A percentile compares a stretch with the other conserved stretches of the same genome.
phyloP scores from a whole-genome alignment of 2,888 invertebrate genomes.

The Drosophila phalerata region DNA sequence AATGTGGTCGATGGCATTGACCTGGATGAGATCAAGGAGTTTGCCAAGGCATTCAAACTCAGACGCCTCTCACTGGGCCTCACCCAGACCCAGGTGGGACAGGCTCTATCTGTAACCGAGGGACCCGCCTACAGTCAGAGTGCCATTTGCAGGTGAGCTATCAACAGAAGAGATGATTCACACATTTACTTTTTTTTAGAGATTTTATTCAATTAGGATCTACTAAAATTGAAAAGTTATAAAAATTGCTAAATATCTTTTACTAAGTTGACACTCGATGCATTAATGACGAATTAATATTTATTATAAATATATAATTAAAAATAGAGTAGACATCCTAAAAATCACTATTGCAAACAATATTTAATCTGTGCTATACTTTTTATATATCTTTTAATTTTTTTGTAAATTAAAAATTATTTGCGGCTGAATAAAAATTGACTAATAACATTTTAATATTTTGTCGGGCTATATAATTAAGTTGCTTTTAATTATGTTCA shows the following conservation, averaged over 20 bases:
- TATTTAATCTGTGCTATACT: background rate
- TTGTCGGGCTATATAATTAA: background rate
- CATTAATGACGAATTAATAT: background rate
- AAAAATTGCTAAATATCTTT: background rate
- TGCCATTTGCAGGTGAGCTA: conserved; percentile 97
- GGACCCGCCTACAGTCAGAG: conserved; percentile 99
- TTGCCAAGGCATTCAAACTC: conserved; percentile 98
- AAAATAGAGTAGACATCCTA: background rate
- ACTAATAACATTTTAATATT: background rate
- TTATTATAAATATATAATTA: background rate
- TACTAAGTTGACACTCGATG: no score
- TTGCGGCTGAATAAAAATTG: background rate
- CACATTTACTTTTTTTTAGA: background rate
- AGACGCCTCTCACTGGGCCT: conserved; percentile 96
- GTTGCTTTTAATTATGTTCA: background rate
- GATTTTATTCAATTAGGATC: background rate
- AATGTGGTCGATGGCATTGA: conserved; percentile 98
- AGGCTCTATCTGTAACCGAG: conserved; percentile 97
- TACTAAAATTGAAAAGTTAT: background rate
- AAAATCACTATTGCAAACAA: background rate
- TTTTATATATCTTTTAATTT: background rate
- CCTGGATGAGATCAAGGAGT: conserved; percentile 98
- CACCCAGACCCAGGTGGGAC: conserved; percentile 99
- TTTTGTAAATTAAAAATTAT: background rate
- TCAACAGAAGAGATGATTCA: conserved; percentile 31